Base-by-base conservation (phyloP, 2,797 vertebrate species). In the Sebastes vulpes region DNA sequence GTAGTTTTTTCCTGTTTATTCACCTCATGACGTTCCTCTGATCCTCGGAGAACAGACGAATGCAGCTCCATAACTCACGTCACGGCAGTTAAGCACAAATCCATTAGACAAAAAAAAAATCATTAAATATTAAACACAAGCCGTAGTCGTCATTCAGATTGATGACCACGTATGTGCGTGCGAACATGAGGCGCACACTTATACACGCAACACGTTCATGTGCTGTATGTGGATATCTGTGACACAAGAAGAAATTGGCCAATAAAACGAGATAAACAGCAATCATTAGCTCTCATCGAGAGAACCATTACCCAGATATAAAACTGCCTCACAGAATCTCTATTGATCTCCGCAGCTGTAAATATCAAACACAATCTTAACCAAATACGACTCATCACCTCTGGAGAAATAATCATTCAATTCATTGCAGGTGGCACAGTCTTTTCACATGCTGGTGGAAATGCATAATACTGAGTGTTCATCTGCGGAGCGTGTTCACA, bases 101-200 rank as follows among this genome's bases (percentile, higher is more conserved):
- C 74, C 82, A 86, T 90, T 76, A 83, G 60, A 66, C 48, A 72
- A 80, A 21, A 52, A n/a, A 20, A 76, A 48, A 52, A 56, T 12
- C 61, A 90, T 90, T 26, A 92, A 91, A 88, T 85, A 89, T 86
- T 89, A 77, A 89, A 63, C 4, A 21, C 3, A 9, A 9, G 31
- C 73, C 29, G n/a, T 64, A 65, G 48, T 56, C 7, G 0, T 83
- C 23, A 46, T 73, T 56, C 46, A 54, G 28, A 65, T 35, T 64
- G 58, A 79, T 79, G 72, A 71, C 16, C 28, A 52, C 61, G 18
- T 21, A 11, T 59, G 12, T 3, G 35, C 35, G 12, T 63, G 32
- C 59, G 67, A 1, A 2, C 42, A 16, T 25, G 42, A 31, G 59
- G 60, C 50, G 8, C 6, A 69, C 1, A 2, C 28, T 9, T n/a